A percentile compares a stretch with the other conserved stretches of the same genome.
These are phyloP conservation scores for Sabellastarte sp. DNA, from an alignment of 2,888 invertebrate species.

Conservation along the genomic window DNA sequence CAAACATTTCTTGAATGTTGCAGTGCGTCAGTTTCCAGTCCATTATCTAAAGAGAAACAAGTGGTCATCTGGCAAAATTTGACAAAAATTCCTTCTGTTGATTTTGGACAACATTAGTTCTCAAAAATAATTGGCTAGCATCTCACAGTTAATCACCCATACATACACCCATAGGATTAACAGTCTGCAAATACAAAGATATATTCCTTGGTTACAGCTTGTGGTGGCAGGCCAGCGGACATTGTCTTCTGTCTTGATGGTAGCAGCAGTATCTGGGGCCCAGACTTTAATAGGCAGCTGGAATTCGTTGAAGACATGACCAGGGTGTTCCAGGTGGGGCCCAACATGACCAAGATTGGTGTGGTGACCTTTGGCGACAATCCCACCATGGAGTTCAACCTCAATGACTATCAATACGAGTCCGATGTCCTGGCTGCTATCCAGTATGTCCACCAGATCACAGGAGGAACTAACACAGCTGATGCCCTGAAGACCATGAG, in stretches of 20 bases:
- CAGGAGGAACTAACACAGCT: conserved; percentile 23
- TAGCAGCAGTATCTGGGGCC: conserved; percentile 45
- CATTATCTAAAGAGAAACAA: no score
- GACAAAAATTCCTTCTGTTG: no score
- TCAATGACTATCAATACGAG: conserved; percentile 6
- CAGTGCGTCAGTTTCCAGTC: no score
- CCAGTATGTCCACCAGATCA: conserved; percentile 6
- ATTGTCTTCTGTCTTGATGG: conserved; percentile 10
- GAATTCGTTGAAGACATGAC: conserved; percentile 41
- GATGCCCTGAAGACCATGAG: conserved; percentile 30
- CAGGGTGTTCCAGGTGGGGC: conserved; percentile 18
- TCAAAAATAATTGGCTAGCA: no score
- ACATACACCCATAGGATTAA: no score
- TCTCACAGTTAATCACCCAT: no score
- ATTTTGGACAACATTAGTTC: no score
- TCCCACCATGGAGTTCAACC: conserved; percentile 26
- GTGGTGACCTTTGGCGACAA: conserved; percentile 22
- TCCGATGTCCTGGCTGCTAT: neutral
- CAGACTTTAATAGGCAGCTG: conserved; percentile 42
- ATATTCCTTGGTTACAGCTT: no score
- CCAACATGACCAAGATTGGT: conserved; percentile 14
- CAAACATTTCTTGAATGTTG: no score
- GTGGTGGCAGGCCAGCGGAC: neutral
- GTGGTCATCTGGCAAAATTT: no score
- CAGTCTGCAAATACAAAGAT: no score